phyloP scores from a whole-genome alignment of 92 coral and sea anemone genomes.

The Actinostola sp. region DNA sequence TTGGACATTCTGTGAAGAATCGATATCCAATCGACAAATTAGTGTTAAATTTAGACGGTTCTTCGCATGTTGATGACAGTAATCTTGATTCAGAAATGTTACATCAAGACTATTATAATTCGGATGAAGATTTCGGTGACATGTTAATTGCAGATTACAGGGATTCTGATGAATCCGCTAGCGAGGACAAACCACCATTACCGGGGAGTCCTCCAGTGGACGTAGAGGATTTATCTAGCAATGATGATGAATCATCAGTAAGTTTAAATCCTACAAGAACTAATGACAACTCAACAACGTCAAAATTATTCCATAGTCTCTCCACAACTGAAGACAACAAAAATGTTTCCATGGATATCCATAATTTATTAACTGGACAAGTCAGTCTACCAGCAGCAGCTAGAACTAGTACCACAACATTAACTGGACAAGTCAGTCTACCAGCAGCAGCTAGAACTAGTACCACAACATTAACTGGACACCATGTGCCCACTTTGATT shows the following conservation, averaged over 20 bases:
- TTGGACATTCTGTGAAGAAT: background rate
- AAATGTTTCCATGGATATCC: background rate
- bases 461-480: background rate
- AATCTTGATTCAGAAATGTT: slow-evolving; percentile 11
- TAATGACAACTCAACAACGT: background rate
- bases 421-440: background rate
- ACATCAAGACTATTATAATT: slow-evolving; percentile 3
- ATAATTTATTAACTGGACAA: no score
- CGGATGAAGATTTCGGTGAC: slow-evolving; percentile 44
- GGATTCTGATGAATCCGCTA: slow-evolving; percentile 37
- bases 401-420: background rate
- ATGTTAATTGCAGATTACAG: slow-evolving; percentile 42
- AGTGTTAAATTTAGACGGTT: background rate
- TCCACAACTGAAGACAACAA: background rate
- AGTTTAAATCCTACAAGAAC: background rate
- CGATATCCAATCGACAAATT: background rate
- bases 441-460: background rate
- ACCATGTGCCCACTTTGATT: background rate
- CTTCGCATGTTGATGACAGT: background rate
- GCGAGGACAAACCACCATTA: slow-evolving; percentile 20
- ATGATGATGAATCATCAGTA: background rate
- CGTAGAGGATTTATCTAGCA: background rate
- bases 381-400: background rate
- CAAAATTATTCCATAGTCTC: slow-evolving; percentile 3
- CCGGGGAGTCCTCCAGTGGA: slow-evolving; percentile 26